Evolutionary conservation across 2,797 vertebrate species (phyloP).

Genomic region (Eremophila alpestris): DNA sequence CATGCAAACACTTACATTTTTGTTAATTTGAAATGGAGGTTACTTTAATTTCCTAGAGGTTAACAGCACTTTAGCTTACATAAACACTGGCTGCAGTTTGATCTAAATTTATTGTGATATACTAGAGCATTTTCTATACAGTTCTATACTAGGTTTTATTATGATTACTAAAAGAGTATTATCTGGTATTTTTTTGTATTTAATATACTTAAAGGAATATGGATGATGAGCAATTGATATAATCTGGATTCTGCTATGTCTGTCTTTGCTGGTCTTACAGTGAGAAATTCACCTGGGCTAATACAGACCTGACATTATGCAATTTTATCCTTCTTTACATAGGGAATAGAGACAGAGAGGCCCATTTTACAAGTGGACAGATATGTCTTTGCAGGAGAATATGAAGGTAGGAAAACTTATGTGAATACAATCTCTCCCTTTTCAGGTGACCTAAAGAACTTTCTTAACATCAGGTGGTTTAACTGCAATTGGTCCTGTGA

Average conservation of each 20-base stretch:
- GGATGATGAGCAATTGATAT: background rate
- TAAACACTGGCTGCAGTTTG: background rate
- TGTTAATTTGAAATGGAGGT: background rate
- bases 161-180: background rate
- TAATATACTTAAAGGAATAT: background rate
- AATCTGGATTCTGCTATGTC: background rate
- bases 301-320: background rate
- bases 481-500: background rate
- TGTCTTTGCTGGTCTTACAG: background rate
- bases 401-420: slow-evolving; percentile 84
- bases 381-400: slow-evolving; percentile 94
- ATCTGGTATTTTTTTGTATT: background rate
- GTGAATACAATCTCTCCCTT: background rate
- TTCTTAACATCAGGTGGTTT: background rate
- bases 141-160: background rate
- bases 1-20: background rate
- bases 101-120: background rate
- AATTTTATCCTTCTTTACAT: slow-evolving; percentile 11
- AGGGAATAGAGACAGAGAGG: slow-evolving; percentile 92
- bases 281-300: background rate
- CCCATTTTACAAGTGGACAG: slow-evolving; percentile 94
- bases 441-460: background rate
- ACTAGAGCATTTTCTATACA: background rate
- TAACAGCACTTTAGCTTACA: background rate
- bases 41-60: background rate